phyloP scores from a whole-genome alignment of 2,797 vertebrate species.

The Falco biarmicus region DNA sequence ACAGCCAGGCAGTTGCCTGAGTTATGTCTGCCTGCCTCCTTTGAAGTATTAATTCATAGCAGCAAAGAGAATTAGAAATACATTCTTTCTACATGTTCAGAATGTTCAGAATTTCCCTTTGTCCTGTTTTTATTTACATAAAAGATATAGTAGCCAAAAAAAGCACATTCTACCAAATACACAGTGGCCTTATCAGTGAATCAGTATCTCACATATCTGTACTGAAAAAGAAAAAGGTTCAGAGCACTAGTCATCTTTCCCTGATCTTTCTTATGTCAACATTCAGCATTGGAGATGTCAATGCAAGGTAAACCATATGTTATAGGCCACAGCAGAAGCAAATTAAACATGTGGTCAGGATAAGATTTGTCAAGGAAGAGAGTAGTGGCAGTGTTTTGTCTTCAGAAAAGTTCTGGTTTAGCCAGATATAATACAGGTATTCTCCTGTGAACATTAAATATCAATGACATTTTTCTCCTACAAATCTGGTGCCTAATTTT shows the following conservation, averaged over 20 bases:
- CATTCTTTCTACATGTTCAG: neutral
- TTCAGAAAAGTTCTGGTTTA: neutral
- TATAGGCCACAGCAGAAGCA: neutral
- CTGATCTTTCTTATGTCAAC: neutral
- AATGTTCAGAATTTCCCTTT: neutral
- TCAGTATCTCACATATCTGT: neutral
- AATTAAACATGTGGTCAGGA: neutral
- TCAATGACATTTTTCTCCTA: neutral
- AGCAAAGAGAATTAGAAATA: neutral
- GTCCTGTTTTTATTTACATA: neutral
- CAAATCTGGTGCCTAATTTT: neutral
- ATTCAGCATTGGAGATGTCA: neutral
- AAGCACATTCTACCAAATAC: neutral
- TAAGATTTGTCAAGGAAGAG: neutral
- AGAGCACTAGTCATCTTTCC: neutral
- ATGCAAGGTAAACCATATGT: neutral
- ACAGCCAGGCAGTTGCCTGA: neutral
- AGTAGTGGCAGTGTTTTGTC: accelerated
- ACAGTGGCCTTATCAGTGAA: too few relatives aligned
- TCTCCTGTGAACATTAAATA: neutral
- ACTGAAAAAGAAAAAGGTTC: neutral
- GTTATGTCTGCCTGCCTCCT: neutral
- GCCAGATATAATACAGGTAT: neutral
- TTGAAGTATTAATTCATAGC: neutral
- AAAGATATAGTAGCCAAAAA: neutral